These are phyloP conservation scores for Deladenus siricidicola DNA, from an alignment of 2,888 invertebrate genomes.

Conservation along the genomic window DNA sequence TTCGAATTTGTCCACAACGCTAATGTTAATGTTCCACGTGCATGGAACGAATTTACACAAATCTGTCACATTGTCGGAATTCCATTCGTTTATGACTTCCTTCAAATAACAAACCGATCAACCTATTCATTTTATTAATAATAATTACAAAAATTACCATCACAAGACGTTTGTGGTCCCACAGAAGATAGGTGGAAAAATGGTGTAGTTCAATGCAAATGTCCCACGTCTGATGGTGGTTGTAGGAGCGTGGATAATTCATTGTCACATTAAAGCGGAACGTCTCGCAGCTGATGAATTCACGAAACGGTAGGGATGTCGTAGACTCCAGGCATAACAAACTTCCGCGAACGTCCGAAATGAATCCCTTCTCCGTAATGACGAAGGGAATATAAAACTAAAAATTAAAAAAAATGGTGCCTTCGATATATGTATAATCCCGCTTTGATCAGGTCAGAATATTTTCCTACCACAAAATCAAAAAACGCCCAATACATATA, in stretches of 20 bases:
- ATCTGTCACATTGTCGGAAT: constrained; percentile 67
- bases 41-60: constrained; percentile 90
- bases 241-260: constrained; percentile 87
- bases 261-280: constrained; percentile 79
- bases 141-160: constrained; percentile 59
- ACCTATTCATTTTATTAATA: not conserved
- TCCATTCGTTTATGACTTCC: constrained; percentile 90
- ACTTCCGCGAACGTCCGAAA: constrained; percentile 80
- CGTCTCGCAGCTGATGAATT: constrained; percentile 85
- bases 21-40: constrained; percentile 82
- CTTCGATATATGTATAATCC: too few species aligned
- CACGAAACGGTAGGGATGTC: constrained; percentile 84
- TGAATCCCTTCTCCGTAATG: constrained; percentile 75
- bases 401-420: not conserved
- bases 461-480: too few species aligned
- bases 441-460: too few species aligned
- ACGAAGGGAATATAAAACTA: constrained; percentile 83
- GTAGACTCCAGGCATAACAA: constrained; percentile 86
- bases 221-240: constrained; percentile 89
- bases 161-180: constrained; percentile 81
- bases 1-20: constrained; percentile 71
- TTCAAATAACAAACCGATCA: constrained; percentile 31
- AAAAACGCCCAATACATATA: too few species aligned
- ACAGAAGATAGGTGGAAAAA: constrained; percentile 61
- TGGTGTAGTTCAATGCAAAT: constrained; percentile 69